phyloP scores from a whole-genome alignment of 1,140 invertebrate genomes.

The Stegodyphus dumicola region DNA sequence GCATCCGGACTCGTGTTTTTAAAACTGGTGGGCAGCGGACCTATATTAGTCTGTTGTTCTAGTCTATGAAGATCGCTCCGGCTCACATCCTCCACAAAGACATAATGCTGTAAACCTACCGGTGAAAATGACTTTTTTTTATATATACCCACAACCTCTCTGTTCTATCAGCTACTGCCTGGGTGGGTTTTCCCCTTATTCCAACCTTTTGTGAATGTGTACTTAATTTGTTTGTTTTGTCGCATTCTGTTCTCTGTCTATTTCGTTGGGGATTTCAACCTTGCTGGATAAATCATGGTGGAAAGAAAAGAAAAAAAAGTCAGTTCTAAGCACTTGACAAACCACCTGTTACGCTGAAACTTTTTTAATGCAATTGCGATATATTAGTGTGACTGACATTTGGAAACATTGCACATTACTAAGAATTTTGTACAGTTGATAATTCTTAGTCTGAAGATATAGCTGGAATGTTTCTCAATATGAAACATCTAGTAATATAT shows the following conservation, averaged over 20 bases:
- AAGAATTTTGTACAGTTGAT: too few species aligned
- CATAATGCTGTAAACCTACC: conserved; percentile 27
- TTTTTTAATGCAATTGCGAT: too few species aligned
- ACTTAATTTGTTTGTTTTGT: conserved; percentile 10
- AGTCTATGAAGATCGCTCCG: conserved; percentile 20
- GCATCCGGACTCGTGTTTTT: conserved; percentile 29
- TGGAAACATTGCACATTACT: too few species aligned
- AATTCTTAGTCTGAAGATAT: background rate
- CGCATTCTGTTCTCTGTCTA: background rate
- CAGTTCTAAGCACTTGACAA: conserved; percentile 1
- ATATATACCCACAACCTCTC: background rate
- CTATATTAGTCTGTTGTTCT: conserved; percentile 36
- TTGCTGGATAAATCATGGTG: background rate
- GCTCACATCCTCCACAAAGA: conserved; percentile 44
- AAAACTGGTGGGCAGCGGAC: conserved; percentile 20
- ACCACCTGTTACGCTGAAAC: background rate
- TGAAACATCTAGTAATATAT: too few species aligned
- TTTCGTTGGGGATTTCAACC: background rate
- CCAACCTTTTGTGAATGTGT: background rate
- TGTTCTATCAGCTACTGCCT: background rate
- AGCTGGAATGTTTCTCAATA: background rate
- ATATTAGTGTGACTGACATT: too few species aligned
- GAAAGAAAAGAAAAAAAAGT: too few species aligned
- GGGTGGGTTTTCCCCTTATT: background rate
- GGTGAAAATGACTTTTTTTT: conserved; percentile 39